phyloP scores from a whole-genome alignment of 2,888 invertebrate genomes.

The Archaeoteleia sp. region DNA sequence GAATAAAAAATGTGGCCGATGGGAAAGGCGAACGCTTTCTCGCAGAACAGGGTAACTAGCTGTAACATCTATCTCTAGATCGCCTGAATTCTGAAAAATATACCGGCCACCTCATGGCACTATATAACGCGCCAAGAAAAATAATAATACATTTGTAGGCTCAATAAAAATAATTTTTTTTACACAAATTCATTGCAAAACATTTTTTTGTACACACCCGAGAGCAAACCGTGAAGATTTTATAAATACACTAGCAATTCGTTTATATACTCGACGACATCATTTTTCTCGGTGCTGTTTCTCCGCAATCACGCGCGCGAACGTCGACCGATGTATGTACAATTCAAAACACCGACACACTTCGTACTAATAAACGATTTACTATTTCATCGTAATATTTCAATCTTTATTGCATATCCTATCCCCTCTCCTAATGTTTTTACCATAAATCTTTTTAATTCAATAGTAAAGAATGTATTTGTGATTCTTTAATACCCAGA shows the following conservation, averaged over 20 bases:
- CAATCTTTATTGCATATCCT: too few relatives aligned
- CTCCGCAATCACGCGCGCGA: constrained; percentile 60
- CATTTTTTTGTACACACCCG: not conserved
- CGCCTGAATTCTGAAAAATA: constrained; percentile 51
- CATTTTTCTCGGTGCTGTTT: constrained; percentile 18
- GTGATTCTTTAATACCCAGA: too few relatives aligned
- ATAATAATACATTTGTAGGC: not conserved
- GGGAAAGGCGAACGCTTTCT: constrained; percentile 63
- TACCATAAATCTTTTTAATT: too few relatives aligned
- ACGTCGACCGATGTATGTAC: constrained; percentile 58
- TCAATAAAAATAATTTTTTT: not conserved
- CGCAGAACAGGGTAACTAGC: constrained; percentile 73
- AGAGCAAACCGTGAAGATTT: not conserved
- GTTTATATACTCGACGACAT: constrained; percentile 8
- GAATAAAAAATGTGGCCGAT: constrained; percentile 37
- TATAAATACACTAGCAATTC: not conserved
- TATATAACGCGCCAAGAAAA: constrained; percentile 5
- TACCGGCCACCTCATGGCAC: constrained; percentile 18
- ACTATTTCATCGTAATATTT: constrained; percentile 62
- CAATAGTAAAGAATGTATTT: too few relatives aligned
- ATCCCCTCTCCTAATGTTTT: too few relatives aligned
- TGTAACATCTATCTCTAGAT: constrained; percentile 71
- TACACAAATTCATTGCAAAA: not conserved
- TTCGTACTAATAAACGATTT: constrained; percentile 73
- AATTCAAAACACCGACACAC: constrained; percentile 68